Conservation (phyloP, 2,113 vertebrate species). For the Forbesichthys agassizii region DNA sequence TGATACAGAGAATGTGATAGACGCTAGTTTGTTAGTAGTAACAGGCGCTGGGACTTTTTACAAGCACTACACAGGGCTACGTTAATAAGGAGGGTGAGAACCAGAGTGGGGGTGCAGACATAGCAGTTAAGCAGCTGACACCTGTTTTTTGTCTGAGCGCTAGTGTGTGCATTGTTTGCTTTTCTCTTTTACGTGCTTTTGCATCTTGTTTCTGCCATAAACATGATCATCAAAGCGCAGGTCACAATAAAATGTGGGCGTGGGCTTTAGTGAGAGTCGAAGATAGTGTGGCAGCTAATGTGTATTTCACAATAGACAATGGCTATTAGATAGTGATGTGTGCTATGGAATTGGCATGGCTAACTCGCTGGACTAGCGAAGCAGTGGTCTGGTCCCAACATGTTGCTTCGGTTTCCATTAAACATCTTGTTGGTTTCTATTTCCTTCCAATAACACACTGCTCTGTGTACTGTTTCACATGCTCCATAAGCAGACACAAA, state of each 20-base stretch:
- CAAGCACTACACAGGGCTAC: not conserved
- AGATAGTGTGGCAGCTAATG: not conserved
- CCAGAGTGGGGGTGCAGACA: constrained; percentile 3
- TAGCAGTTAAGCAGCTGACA: constrained; percentile 44
- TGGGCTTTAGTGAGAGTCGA: too few relatives aligned
- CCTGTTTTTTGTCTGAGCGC: constrained; percentile 17
- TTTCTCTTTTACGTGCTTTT: not conserved
- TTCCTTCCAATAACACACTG: constrained; percentile 56
- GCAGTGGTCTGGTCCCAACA: constrained; percentile 47
- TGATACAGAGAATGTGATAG: not conserved
- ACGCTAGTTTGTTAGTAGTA: too few relatives aligned
- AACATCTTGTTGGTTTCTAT: constrained; percentile 29
- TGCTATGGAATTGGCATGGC: not conserved
- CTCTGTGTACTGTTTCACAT: not conserved
- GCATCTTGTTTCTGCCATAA: not conserved
- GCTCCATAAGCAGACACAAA: constrained; percentile 31
- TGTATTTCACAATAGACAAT: not conserved
- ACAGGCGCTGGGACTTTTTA: too few relatives aligned
- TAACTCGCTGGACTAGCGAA: constrained; percentile 21
- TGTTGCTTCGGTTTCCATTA: constrained; percentile 30
- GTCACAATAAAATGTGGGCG: too few relatives aligned
- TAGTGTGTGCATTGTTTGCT: not conserved
- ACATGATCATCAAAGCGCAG: too few relatives aligned
- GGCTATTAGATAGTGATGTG: not conserved
- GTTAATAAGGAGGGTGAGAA: not conserved